These are phyloP conservation scores for Lophura nycthemera DNA, from an alignment of 2,113 vertebrate genomes.

Conservation along the genomic window DNA sequence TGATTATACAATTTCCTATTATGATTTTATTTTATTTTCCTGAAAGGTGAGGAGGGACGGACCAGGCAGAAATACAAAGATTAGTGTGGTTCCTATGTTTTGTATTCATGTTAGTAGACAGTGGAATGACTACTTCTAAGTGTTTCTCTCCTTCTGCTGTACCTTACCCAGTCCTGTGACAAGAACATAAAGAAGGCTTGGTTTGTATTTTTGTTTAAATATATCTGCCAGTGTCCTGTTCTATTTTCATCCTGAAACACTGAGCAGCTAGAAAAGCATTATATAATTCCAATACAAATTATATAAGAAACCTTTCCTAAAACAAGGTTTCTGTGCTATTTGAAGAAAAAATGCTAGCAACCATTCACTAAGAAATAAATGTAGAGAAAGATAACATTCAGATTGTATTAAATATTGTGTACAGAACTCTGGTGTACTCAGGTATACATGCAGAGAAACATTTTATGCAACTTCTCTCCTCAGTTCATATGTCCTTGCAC, in stretches of 20 bases:
- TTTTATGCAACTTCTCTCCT: background rate
- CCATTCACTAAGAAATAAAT: background rate
- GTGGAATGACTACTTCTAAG: background rate
- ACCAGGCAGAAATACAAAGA: background rate
- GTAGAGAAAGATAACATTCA: background rate
- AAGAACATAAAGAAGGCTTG: slow-evolving; percentile 41
- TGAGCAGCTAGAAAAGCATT: background rate
- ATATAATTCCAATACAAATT: background rate
- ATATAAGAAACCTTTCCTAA: slow-evolving; percentile 11
- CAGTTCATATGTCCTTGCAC: background rate
- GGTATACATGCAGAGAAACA: background rate
- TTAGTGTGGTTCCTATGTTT: background rate
- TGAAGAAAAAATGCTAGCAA: slow-evolving; percentile 15
- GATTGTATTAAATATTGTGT: background rate
- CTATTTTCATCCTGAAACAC: slow-evolving; percentile 41
- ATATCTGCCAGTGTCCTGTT: slow-evolving; percentile 3
- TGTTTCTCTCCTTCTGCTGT: background rate
- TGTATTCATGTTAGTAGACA: slow-evolving; percentile 35
- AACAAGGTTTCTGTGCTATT: background rate
- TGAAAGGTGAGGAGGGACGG: background rate
- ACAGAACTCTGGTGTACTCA: background rate
- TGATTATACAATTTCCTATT: background rate
- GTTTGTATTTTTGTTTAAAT: slow-evolving; percentile 43
- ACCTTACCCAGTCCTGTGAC: slow-evolving; percentile 14
- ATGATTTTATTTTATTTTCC: background rate